A percentile compares a stretch with the other conserved stretches of the same genome.
Evolutionary conservation across 2,888 invertebrate species (phyloP).

Genomic region (Athrips mouffetella): DNA sequence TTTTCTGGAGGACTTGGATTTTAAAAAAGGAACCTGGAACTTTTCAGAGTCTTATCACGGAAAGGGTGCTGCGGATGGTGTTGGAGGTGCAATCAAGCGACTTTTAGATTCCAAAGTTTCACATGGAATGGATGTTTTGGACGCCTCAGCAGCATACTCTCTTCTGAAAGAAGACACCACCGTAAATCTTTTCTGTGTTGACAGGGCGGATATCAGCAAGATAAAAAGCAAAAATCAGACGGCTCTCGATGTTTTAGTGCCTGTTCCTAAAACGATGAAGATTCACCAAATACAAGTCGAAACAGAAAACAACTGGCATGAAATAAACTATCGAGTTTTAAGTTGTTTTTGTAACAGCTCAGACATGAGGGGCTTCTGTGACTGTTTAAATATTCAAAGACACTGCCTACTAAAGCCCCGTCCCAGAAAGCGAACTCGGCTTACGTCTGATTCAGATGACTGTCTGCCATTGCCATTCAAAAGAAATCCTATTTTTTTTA

Average conservation of each 20-base stretch:
- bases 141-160: constrained; percentile 3
- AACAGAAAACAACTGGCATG: too few relatives aligned
- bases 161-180: constrained; percentile 11
- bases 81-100: constrained; percentile 15
- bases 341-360: too few relatives aligned
- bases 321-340: too few relatives aligned
- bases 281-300: too few relatives aligned
- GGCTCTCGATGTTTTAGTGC: background rate
- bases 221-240: background rate
- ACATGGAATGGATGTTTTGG: constrained; percentile 9
- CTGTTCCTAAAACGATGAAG: constrained; percentile 13
- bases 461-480: constrained; percentile 1
- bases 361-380: too few relatives aligned
- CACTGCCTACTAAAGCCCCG: too few relatives aligned
- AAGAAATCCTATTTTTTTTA: background rate
- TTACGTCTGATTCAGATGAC: constrained; percentile 4
- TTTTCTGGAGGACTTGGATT: background rate
- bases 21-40: constrained; percentile 5
- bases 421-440: constrained; percentile 8
- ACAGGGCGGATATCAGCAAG: constrained; percentile 6
- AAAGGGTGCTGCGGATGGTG: constrained; percentile 15
- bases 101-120: constrained; percentile 15
- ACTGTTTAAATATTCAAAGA: too few relatives aligned
- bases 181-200: constrained; percentile 10
- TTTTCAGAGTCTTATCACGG: constrained; percentile 7